phyloP scores from a whole-genome alignment of 1,140 invertebrate genomes.

The Papilio aristodemus region DNA sequence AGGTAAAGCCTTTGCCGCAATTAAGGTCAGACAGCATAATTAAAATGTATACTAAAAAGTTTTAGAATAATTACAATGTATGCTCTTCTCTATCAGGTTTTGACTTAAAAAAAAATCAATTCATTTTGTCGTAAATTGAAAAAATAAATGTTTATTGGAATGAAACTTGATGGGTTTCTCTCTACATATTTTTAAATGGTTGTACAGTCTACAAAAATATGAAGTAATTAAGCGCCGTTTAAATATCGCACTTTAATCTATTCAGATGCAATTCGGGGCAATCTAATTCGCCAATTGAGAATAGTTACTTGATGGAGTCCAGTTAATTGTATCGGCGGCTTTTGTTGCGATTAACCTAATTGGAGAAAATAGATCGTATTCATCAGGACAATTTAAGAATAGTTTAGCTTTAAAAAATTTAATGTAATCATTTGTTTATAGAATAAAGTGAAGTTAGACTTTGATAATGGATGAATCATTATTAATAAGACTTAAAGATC shows the following conservation, averaged over 20 bases:
- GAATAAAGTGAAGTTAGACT: too few relatives aligned
- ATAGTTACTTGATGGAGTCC: slow-evolving; percentile 49
- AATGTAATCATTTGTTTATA: too few relatives aligned
- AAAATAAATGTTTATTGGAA: slow-evolving; percentile 1
- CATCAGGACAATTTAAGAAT: slow-evolving; percentile 40
- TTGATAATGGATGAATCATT: too few relatives aligned
- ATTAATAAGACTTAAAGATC: too few relatives aligned
- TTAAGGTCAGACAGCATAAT: too few relatives aligned
- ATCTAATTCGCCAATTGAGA: slow-evolving; percentile 56
- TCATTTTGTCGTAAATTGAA: neutral
- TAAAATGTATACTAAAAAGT: too few relatives aligned
- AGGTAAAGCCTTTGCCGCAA: too few relatives aligned
- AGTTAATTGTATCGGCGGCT: slow-evolving; percentile 45
- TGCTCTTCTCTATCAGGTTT: too few relatives aligned
- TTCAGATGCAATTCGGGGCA: slow-evolving; percentile 27
- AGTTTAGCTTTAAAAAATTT: neutral
- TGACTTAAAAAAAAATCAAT: neutral
- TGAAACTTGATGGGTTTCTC: neutral
- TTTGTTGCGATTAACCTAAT: slow-evolving; percentile 35
- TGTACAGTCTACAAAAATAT: neutral
- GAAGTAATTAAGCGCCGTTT: neutral
- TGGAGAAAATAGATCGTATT: slow-evolving; percentile 36
- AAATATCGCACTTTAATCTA: neutral
- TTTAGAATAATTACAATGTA: too few relatives aligned
- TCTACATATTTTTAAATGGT: neutral